Conservation (phyloP, 2,888 invertebrate species). For the Portevinia maculata region DNA sequence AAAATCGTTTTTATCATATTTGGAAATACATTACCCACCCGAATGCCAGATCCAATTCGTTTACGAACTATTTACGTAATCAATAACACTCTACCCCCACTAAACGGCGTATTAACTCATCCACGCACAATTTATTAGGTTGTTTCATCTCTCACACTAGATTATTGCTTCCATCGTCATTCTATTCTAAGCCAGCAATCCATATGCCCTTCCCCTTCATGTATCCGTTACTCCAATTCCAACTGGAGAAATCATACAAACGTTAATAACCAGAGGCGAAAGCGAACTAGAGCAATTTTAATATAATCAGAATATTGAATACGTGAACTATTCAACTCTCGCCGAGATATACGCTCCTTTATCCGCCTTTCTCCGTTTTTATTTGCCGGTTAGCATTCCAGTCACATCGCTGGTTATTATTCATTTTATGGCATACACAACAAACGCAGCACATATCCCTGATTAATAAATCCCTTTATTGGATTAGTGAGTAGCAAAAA, state of each 20-base stretch:
- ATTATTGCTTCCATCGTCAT: slow-evolving; percentile 37
- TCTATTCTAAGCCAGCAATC: background rate
- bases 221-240: background rate
- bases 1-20: too few relatives aligned
- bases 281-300: slow-evolving; percentile 65
- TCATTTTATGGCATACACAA: slow-evolving; percentile 59
- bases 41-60: background rate
- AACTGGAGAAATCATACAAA: slow-evolving; percentile 12
- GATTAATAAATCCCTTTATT: slow-evolving; percentile 73
- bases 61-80: background rate
- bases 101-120: slow-evolving; percentile 44
- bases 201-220: background rate
- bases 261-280: slow-evolving; percentile 29
- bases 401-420: slow-evolving; percentile 63
- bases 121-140: slow-evolving; percentile 55
- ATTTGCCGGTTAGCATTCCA: slow-evolving; percentile 41
- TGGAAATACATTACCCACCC: too few relatives aligned
- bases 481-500: slow-evolving; percentile 57
- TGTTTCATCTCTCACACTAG: slow-evolving; percentile 61
- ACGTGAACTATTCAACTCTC: slow-evolving; percentile 57
- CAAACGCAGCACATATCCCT: slow-evolving; percentile 44
- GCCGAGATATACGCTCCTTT: slow-evolving; percentile 43
- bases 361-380: slow-evolving; percentile 7
- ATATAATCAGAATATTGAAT: slow-evolving; percentile 73
- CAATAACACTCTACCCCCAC: background rate